A percentile compares a stretch with the other conserved stretches of the same genome.
Conservation (phyloP, 2,797 vertebrate species). For the Sparus aurata region DNA sequence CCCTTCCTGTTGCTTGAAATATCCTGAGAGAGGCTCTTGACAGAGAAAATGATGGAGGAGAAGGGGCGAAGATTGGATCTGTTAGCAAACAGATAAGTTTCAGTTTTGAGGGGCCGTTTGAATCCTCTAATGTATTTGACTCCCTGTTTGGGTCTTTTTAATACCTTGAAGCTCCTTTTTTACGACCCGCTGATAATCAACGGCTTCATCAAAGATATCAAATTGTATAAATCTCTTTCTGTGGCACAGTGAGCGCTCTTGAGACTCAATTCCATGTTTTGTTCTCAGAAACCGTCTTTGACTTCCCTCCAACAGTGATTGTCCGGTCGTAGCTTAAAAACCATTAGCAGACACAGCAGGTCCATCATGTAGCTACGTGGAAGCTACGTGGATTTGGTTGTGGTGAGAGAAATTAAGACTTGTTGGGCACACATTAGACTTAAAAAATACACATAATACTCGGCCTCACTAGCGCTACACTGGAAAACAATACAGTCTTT, state of each 20-base stretch:
- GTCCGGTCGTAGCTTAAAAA: conserved; percentile 1
- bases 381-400: not conserved
- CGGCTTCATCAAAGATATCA: not conserved
- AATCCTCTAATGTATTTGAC: conserved; percentile 16
- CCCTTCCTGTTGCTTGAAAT: conserved; percentile 36
- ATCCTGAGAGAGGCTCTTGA: conserved; percentile 31
- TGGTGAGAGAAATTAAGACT: not conserved
- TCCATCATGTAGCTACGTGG: not conserved
- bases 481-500: too few relatives aligned
- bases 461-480: too few relatives aligned
- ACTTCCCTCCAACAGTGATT: not conserved
- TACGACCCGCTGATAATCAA: not conserved
- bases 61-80: conserved; percentile 3
- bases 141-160: conserved; percentile 8
- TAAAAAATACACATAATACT: too few relatives aligned
- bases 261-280: not conserved
- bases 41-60: conserved; percentile 29
- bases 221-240: not conserved
- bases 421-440: too few relatives aligned
- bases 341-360: not conserved
- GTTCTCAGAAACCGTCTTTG: not conserved
- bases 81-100: conserved; percentile 32
- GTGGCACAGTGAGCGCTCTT: not conserved
- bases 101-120: conserved; percentile 14
- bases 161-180: not conserved